Evolutionary conservation across 2,888 invertebrate genomes (phyloP).

Genomic region (Oasisia sp.): DNA sequence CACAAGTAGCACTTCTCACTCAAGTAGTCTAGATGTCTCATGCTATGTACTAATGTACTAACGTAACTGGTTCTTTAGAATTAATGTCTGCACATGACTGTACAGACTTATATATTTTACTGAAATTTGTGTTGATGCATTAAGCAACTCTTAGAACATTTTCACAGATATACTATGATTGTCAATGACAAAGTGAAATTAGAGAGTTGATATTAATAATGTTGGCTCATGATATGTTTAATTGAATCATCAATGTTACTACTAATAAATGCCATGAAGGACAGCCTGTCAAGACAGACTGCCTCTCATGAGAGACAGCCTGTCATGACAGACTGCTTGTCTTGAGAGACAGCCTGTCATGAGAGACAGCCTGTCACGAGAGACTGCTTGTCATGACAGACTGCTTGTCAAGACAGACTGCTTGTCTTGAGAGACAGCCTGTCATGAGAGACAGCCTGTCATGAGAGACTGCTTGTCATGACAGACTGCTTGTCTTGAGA

Average conservation of each 20-base stretch:
- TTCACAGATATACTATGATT: too few relatives aligned
- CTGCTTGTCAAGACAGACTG: not conserved
- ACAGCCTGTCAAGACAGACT: not conserved
- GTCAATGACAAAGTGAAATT: too few relatives aligned
- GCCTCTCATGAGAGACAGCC: not conserved
- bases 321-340: not conserved
- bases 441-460: not conserved
- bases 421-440: not conserved
- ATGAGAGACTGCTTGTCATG: not conserved
- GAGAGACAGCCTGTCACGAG: not conserved
- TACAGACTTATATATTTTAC: too few relatives aligned
- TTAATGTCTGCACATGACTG: too few relatives aligned
- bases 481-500: not conserved
- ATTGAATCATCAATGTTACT: not conserved
- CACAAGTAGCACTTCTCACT: not conserved
- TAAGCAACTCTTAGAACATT: too few relatives aligned
- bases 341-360: not conserved
- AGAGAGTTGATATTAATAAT: not conserved
- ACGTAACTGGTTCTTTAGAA: not conserved
- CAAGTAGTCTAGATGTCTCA: not conserved
- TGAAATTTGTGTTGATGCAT: too few relatives aligned
- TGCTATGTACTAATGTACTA: not conserved
- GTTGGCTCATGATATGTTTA: not conserved
- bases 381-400: not conserved
- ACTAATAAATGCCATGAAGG: not conserved